Percentiles rank a stretch among this genome's conserved stretches.
Evolutionary conservation across 2,113 vertebrate genomes (phyloP).

Genomic region (Morphnarchus princeps): DNA sequence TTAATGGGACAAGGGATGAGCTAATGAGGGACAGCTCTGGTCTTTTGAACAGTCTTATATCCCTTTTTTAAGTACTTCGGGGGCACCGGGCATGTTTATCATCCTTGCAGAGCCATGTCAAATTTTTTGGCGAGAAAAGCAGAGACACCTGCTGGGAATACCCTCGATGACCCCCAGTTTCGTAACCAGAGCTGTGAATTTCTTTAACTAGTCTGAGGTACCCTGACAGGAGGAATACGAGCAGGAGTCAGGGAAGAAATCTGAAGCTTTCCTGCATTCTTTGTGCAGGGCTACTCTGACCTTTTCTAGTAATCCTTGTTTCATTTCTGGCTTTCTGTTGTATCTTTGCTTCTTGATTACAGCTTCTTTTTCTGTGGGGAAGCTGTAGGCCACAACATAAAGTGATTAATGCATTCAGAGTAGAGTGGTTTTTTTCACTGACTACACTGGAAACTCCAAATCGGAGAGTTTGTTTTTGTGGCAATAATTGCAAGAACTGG

Average conservation of each 20-base stretch:
- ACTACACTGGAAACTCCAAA: background rate
- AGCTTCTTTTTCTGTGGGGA: background rate
- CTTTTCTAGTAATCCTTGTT: background rate
- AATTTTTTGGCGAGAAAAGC: background rate
- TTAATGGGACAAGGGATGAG: background rate
- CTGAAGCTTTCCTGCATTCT: background rate
- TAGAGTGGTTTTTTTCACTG: background rate
- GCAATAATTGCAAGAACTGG: background rate
- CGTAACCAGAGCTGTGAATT: background rate
- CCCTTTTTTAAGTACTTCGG: background rate
- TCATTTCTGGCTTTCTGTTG: background rate
- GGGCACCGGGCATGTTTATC: background rate
- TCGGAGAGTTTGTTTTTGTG: background rate
- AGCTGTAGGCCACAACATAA: background rate
- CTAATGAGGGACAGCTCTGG: background rate
- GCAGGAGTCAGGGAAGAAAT: background rate
- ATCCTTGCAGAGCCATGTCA: background rate
- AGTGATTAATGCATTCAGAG: background rate
- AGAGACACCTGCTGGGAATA: background rate
- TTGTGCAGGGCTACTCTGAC: background rate
- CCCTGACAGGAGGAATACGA: background rate
- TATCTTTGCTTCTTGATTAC: background rate
- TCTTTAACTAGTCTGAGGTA: background rate
- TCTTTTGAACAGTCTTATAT: background rate
- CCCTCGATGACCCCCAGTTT: fast-evolving